A percentile compares a stretch with the other conserved stretches of the same genome.
These are phyloP conservation scores for Mormyrus proboscirostris DNA, from an alignment of 2,797 vertebrate genomes.

Conservation along the genomic window DNA sequence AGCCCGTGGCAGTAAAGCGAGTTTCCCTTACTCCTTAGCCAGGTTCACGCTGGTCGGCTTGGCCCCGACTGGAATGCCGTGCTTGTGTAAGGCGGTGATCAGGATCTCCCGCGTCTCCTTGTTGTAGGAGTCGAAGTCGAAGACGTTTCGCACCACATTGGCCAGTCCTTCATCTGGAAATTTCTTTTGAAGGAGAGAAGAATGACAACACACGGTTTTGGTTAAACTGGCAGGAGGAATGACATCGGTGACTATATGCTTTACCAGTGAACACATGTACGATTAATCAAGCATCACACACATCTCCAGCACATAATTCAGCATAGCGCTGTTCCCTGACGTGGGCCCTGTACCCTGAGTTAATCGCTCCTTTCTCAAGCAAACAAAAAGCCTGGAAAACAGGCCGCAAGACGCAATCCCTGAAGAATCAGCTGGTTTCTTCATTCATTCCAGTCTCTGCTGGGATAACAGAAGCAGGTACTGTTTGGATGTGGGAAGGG, in stretches of 20 bases:
- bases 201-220: neutral
- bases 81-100: constrained; percentile 81
- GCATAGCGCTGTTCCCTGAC: constrained; percentile 2
- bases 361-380: neutral
- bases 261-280: neutral
- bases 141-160: constrained; percentile 88
- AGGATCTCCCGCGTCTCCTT: constrained; percentile 80
- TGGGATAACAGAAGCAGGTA: neutral
- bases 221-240: too few species aligned
- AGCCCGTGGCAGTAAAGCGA: neutral
- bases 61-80: constrained; percentile 92
- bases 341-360: neutral
- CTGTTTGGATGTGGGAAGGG: neutral
- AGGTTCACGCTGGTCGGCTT: constrained; percentile 80
- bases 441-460: neutral
- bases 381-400: neutral
- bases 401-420: neutral
- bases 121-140: constrained; percentile 99
- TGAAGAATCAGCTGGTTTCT: neutral
- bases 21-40: constrained; percentile 91
- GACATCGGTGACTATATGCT: neutral
- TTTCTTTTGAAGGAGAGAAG: constrained; percentile 60
- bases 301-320: neutral
- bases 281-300: neutral
- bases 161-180: constrained; percentile 89